A percentile compares a stretch with the other conserved stretches of the same genome.
Evolutionary conservation across 1,140 invertebrate genomes (phyloP).

Genomic region (Palaemon carinicauda): DNA sequence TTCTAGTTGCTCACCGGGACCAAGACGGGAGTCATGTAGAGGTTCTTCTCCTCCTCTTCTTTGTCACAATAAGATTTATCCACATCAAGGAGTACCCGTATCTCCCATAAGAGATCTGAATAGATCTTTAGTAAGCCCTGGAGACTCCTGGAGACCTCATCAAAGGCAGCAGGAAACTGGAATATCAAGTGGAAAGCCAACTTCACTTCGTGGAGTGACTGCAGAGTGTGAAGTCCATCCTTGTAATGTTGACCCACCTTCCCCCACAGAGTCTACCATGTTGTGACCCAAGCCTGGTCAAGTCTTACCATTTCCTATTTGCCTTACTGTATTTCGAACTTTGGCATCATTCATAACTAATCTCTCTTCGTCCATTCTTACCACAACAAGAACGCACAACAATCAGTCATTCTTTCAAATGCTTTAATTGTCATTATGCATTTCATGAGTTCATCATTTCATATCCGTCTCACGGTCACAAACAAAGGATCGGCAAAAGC

Average conservation of each 20-base stretch:
- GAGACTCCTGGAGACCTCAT: not conserved
- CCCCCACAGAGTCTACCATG: conserved; percentile 49
- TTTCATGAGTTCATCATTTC: no score
- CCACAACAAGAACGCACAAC: no score
- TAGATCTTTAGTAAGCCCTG: not conserved
- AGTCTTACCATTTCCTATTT: not conserved
- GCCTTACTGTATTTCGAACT: no score
- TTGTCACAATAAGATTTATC: conserved; percentile 49
- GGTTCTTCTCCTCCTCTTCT: conserved; percentile 21
- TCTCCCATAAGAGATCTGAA: not conserved
- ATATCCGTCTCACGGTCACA: no score
- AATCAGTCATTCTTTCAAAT: no score
- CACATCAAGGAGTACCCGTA: not conserved
- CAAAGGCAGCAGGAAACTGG: not conserved
- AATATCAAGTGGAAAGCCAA: not conserved
- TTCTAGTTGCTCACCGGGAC: not conserved
- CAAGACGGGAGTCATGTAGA: not conserved
- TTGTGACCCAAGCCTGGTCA: conserved; percentile 41
- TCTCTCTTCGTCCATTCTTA: no score
- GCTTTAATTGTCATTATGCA: no score
- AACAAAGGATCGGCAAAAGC: no score
- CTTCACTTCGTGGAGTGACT: not conserved
- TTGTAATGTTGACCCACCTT: conserved; percentile 25
- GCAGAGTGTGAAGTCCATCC: conserved; percentile 36
- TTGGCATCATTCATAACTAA: no score